Conservation (phyloP, 2,888 invertebrate genomes). For the Ptychoptera contaminata region DNA sequence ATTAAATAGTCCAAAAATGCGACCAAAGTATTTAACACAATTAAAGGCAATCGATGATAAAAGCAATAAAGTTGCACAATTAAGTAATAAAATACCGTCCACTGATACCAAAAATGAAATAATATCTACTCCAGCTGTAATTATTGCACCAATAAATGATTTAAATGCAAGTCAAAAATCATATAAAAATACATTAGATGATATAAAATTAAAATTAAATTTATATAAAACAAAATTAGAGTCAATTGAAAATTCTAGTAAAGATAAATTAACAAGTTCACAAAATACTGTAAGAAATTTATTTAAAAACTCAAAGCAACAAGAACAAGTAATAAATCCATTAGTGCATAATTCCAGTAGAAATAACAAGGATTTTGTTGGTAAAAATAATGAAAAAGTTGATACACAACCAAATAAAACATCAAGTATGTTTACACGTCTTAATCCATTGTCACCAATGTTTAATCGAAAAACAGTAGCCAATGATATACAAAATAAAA, state of each 20-base stretch:
- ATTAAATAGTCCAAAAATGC: neutral
- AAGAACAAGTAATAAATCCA: too few species aligned
- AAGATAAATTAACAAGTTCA: constrained; percentile 22
- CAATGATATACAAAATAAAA: too few species aligned
- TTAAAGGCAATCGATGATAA: neutral
- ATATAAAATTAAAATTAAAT: constrained; percentile 26
- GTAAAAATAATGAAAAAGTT: too few species aligned
- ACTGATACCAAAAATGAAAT: too few species aligned
- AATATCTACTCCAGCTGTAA: too few species aligned
- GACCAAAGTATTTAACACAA: neutral
- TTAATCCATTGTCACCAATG: constrained; percentile 5
- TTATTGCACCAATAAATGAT: constrained; percentile 11
- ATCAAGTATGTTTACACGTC: too few species aligned
- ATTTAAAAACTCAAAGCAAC: constrained; percentile 9
- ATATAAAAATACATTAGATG: constrained; percentile 24
- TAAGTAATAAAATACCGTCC: too few species aligned
- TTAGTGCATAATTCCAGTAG: too few species aligned
- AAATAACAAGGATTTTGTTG: too few species aligned
- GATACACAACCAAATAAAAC: too few species aligned
- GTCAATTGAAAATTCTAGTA: constrained; percentile 24
- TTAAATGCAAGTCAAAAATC: constrained; percentile 17
- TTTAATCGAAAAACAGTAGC: constrained; percentile 4
- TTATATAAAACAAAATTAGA: constrained; percentile 28
- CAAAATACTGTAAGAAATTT: constrained; percentile 26
- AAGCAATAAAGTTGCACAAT: too few species aligned